Percentiles rank a stretch among this genome's conserved stretches.
These are phyloP conservation scores for Trogon melanurus DNA, from an alignment of 2,113 vertebrate species.

Conservation along the genomic window DNA sequence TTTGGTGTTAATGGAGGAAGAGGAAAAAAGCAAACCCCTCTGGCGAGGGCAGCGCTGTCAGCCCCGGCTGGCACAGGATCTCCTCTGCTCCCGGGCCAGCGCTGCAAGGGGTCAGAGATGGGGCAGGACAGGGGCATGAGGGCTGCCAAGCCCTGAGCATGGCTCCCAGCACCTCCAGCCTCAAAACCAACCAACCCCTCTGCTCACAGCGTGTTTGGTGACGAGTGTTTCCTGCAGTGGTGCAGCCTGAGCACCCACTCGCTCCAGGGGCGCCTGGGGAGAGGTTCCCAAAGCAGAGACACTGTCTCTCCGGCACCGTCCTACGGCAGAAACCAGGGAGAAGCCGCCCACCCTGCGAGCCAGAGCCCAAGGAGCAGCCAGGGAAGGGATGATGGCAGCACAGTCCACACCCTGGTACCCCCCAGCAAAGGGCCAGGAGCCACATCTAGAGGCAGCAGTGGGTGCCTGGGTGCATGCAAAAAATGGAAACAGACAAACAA, in stretches of 20 bases:
- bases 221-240: neutral
- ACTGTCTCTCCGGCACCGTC: fast-evolving
- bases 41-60: neutral
- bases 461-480: too few relatives aligned
- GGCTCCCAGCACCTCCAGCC: neutral
- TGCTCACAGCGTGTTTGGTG: fast-evolving
- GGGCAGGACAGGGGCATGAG: fast-evolving
- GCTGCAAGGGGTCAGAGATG: too few relatives aligned
- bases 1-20: neutral
- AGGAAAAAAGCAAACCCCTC: neutral
- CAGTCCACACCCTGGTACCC: neutral
- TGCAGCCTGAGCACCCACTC: neutral
- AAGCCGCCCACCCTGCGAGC: fast-evolving
- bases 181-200: neutral
- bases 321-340: fast-evolving
- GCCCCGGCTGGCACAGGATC: too few relatives aligned
- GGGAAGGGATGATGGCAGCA: neutral
- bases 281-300: neutral
- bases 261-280: fast-evolving
- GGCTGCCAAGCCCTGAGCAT: neutral
- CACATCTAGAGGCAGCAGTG: neutral
- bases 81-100: neutral
- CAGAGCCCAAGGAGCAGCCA: fast-evolving
- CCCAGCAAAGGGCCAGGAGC: fast-evolving
- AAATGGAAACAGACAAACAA: neutral